Base-by-base conservation (phyloP, 2,888 invertebrate genomes). In the Cosmopolites sordidus region DNA sequence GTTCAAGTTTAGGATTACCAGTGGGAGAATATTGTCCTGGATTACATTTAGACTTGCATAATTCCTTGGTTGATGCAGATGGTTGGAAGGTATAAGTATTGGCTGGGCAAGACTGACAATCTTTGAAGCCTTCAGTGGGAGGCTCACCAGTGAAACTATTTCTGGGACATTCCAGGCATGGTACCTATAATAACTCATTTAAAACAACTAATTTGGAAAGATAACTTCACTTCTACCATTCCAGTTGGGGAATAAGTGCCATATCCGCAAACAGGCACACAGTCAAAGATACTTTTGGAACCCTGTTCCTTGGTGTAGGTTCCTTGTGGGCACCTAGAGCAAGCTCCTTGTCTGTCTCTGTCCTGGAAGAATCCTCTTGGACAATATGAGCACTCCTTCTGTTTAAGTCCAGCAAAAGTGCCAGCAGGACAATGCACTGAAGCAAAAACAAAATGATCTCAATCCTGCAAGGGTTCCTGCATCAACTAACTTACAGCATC, bases 161-260 rank as follows among this genome's bases (percentile, higher is more conserved):
- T 61, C 92, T 82, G 1, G 95, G 92, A 74, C 97, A 97, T 72
- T 95, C 93, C 54, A 93, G 77, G 69, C 97, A 97, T 15, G 95
- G 92, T 2, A 92, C 22, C 22, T 22, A 22, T 8, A 22, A 22
- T n/a, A 22, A 3, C 8, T 22, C 49, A 48, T 49, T 33, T 11
- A 39, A 8, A 5, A 8, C 22, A 3, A 22, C 3, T 22, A 5
- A 3, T 5, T 22, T 22, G 8, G 8, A 22, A 22, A 5, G 3
- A 8, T 22, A 22, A 41, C 44, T 45, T 47, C 8, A 22, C 3
- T 22, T 8, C 3, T 22, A 22, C 92, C 63, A 96, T 78, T 41
- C 95, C 95, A 12, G 93, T 94, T 40, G 92, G 92, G 1, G 94
- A 95, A 73, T 93, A 96, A 16, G 95, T 96, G 54, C 97, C 97